Percentiles rank a stretch among this genome's conserved stretches.
Conservation (phyloP, 2,113 vertebrate species). For the Solea solea region DNA sequence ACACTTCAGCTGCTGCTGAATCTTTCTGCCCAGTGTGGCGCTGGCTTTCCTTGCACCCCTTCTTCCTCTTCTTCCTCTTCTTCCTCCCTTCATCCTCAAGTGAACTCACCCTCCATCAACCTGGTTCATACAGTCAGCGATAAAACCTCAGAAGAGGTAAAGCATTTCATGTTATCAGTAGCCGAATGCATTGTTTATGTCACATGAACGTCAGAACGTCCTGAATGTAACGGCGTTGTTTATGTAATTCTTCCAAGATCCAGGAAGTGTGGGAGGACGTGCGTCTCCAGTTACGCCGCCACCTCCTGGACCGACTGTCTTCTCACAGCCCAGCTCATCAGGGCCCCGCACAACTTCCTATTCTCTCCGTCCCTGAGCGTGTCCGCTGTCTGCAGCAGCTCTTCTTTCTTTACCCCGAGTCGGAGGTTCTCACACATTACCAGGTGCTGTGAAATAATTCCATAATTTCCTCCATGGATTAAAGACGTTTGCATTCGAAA, state of each 20-base stretch:
- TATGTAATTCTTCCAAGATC: slow-evolving; percentile 52
- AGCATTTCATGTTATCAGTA: background rate
- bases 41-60: slow-evolving; percentile 84
- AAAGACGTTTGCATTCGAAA: background rate
- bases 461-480: background rate
- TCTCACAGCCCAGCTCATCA: slow-evolving; percentile 19
- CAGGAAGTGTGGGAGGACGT: slow-evolving; percentile 90
- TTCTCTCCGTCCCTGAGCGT: slow-evolving; percentile 76
- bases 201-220: background rate
- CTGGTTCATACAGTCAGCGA: slow-evolving; percentile 87
- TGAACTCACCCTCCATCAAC: slow-evolving; percentile 73
- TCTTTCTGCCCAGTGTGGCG: slow-evolving; percentile 85
- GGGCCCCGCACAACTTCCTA: background rate
- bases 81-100: slow-evolving; percentile 49
- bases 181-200: no score
- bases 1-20: slow-evolving; percentile 88
- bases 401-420: slow-evolving; percentile 89
- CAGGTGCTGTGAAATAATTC: slow-evolving; percentile 58
- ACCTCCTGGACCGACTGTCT: slow-evolving; percentile 85
- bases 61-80: slow-evolving; percentile 77
- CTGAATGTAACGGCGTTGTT: background rate
- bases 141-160: slow-evolving; percentile 81
- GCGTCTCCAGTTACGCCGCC: slow-evolving; percentile 86
- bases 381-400: slow-evolving; percentile 85
- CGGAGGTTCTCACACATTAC: slow-evolving; percentile 88